phyloP scores from a whole-genome alignment of 2,888 invertebrate genomes.

The Marronus borbonicus region DNA sequence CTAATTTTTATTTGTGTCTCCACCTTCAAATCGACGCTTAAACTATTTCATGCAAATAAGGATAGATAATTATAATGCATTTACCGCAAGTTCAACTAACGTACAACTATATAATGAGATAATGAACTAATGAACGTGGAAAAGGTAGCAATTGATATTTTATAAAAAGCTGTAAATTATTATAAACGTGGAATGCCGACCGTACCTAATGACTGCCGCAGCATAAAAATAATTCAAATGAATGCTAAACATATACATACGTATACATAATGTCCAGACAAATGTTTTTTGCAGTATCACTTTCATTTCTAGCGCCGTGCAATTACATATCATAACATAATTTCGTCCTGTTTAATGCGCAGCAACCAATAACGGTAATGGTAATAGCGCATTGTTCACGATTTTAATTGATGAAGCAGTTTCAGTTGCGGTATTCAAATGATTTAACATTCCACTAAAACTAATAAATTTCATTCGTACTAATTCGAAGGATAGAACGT shows the following conservation, averaged over 20 bases:
- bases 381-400: constrained; percentile 20
- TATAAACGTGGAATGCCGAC: not conserved
- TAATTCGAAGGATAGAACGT: constrained; percentile 18
- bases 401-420: constrained; percentile 6
- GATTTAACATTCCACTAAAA: constrained; percentile 27
- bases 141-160: constrained; percentile 2
- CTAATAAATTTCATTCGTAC: constrained; percentile 28
- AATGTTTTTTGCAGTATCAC: constrained; percentile 22
- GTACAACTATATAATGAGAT: constrained; percentile 1
- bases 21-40: too few species aligned
- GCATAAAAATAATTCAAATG: not conserved
- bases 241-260: constrained; percentile 1
- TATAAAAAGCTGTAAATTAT: not conserved
- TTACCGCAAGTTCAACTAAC: not conserved
- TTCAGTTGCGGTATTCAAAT: constrained; percentile 10
- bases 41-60: too few species aligned
- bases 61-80: not conserved
- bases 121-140: constrained; percentile 25
- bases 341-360: constrained; percentile 18
- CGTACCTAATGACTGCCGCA: not conserved
- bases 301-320: constrained; percentile 33
- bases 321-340: constrained; percentile 5
- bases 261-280: not conserved
- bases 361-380: constrained; percentile 14
- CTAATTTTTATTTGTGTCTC: too few species aligned